Base-by-base conservation (phyloP, 2,113 vertebrate genomes). In the Psilopogon haemacephalus region DNA sequence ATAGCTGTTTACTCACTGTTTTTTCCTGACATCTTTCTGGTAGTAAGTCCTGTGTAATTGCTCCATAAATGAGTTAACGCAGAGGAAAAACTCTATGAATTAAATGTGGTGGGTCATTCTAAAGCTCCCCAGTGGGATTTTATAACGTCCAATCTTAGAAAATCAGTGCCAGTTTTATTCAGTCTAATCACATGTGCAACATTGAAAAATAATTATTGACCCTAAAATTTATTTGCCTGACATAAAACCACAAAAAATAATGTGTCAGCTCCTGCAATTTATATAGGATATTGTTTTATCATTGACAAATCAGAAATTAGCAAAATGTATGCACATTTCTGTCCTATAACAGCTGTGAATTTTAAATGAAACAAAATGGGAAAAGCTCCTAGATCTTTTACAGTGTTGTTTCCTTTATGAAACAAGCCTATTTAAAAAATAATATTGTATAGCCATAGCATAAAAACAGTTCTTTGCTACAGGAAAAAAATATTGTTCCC, bases 71-170 rank as follows among this genome's bases (percentile, higher is more conserved):
- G 69, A 96, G 60, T 56, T 92, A 91, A 93, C 86, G 68, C 84
- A 91, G 77, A 89, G 69, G 69, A 89, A 96, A 93, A 90, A 3
- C 68, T 87, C 69, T 80, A 50, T 71, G 21, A 55, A 91, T 12
- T 68, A 75, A 90, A 82, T 68, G 67, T 40, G 46, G 30, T 65
- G 83, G 87, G 94, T 95, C 85, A 82, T 91, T 86, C 60, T 84
- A 89, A 93, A 87, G 63, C 30, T 82, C 28, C 89, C 85, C 90
- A 83, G 96, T 94, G 83, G 81, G 89, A 96, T 92, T 96, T 86
- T 91, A 96, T 96, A 97, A 87, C 82, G 94, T 91, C 71, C 90
- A 95, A 87, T 94, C 96, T 95, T 77, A 94, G 18, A 76, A 90
- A 90, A 95, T 92, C 96, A 95, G 60, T 88, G 84, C 94, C 86